Conservation (phyloP, 2,113 vertebrate genomes). For the Indicator maculatus region DNA sequence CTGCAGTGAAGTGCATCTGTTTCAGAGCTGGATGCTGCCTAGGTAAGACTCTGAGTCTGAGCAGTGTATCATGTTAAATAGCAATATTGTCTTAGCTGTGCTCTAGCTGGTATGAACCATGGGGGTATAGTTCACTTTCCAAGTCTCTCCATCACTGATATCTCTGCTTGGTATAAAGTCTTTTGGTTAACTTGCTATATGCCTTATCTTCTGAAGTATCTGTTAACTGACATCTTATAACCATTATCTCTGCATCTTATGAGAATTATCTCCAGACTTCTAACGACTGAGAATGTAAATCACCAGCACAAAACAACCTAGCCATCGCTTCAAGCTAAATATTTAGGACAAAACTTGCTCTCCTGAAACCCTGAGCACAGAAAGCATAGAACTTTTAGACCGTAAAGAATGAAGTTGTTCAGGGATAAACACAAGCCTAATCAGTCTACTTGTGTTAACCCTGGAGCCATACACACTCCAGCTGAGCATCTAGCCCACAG, state of each 20-base stretch:
- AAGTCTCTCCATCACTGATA: not conserved
- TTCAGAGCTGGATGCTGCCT: not conserved
- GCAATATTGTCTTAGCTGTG: not conserved
- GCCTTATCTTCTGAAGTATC: not conserved
- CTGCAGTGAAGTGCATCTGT: not conserved
- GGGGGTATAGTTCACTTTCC: not conserved
- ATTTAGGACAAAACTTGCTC: not conserved
- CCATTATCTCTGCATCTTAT: not conserved
- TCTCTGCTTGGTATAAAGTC: not conserved
- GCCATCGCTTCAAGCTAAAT: not conserved
- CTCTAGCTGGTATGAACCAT: not conserved
- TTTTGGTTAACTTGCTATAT: not conserved
- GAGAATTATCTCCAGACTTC: not conserved
- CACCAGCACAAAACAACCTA: not conserved
- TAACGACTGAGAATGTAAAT: not conserved
- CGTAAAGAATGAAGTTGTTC: not conserved
- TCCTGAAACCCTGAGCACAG: not conserved
- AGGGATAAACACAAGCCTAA: not conserved
- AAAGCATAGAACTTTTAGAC: not conserved
- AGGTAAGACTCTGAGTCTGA: not conserved
- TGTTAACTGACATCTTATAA: not conserved
- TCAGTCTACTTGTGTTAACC: not conserved
- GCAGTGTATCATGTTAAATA: not conserved
- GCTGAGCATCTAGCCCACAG: not conserved
- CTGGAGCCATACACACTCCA: not conserved